A percentile compares a stretch with the other conserved stretches of the same genome.
phyloP scores from a whole-genome alignment of 2,888 invertebrate species.

The Drosophila formosana region DNA sequence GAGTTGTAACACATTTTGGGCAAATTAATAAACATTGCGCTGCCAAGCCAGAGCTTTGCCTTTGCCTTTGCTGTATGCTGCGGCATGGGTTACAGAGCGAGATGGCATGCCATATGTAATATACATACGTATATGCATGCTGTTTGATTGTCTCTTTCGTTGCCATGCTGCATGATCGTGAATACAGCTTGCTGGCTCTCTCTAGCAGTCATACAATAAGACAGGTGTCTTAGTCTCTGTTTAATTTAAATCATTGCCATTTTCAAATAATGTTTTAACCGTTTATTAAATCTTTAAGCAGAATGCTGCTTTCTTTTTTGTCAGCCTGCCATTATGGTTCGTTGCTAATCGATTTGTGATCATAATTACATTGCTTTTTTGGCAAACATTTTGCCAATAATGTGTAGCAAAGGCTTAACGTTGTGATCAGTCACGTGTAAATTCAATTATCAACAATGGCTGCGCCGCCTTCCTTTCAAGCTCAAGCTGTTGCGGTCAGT shows the following conservation, averaged over 20 bases:
- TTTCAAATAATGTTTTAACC: no score
- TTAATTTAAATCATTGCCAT: no score
- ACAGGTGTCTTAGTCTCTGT: no score
- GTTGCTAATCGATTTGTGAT: conserved; percentile 71
- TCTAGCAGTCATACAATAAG: background rate
- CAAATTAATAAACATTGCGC: conserved; percentile 57
- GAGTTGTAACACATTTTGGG: conserved; percentile 64
- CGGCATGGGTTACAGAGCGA: background rate
- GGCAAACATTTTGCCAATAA: conserved; percentile 45
- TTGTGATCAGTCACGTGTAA: conserved; percentile 83
- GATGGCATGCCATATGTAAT: no score
- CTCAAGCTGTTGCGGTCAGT: conserved; percentile 40
- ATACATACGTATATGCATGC: background rate
- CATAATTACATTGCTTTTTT: conserved; percentile 67
- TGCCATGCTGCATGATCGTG: conserved; percentile 39
- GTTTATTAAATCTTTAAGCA: background rate
- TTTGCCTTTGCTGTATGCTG: no score
- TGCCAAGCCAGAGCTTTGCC: background rate
- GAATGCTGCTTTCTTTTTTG: background rate
- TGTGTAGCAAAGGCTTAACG: conserved; percentile 67
- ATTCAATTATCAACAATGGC: conserved; percentile 82
- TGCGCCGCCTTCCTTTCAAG: background rate
- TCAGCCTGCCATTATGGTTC: background rate
- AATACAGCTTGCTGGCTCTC: background rate
- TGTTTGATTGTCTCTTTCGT: conserved; percentile 28